Conservation (phyloP, 2,888 invertebrate species). For the Dryobotodes eremita region DNA sequence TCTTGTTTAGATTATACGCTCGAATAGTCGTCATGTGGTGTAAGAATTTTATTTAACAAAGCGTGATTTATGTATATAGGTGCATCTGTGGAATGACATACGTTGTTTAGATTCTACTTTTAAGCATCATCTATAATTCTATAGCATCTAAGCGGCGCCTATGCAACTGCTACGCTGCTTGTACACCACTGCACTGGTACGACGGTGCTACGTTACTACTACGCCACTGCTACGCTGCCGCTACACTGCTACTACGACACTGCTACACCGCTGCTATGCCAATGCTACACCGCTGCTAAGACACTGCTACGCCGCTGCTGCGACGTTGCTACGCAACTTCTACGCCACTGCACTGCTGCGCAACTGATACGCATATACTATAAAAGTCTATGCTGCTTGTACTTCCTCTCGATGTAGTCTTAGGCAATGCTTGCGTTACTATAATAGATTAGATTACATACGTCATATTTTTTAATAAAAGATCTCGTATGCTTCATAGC, state of each 20-base stretch:
- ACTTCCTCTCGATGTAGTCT: neutral
- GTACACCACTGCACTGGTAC: too few relatives aligned
- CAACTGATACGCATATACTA: neutral
- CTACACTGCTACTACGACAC: neutral
- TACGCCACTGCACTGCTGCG: neutral
- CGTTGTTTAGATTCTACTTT: neutral
- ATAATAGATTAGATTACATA: neutral
- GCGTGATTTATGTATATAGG: too few relatives aligned
- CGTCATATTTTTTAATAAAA: too few relatives aligned
- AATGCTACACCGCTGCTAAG: neutral
- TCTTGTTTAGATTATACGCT: neutral
- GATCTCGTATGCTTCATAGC: neutral
- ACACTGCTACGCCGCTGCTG: neutral
- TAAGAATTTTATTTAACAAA: too few relatives aligned
- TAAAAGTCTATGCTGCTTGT: neutral
- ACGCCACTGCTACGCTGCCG: neutral
- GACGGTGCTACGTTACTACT: neutral
- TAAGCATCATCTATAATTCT: too few relatives aligned
- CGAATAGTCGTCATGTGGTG: neutral
- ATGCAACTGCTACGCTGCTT: too few relatives aligned
- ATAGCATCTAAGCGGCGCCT: neutral
- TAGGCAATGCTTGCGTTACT: neutral
- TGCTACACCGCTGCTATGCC: neutral
- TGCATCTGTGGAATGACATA: neutral
- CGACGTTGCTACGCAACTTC: neutral